phyloP scores from a whole-genome alignment of 2,113 vertebrate genomes.

The Gulo gulo region DNA sequence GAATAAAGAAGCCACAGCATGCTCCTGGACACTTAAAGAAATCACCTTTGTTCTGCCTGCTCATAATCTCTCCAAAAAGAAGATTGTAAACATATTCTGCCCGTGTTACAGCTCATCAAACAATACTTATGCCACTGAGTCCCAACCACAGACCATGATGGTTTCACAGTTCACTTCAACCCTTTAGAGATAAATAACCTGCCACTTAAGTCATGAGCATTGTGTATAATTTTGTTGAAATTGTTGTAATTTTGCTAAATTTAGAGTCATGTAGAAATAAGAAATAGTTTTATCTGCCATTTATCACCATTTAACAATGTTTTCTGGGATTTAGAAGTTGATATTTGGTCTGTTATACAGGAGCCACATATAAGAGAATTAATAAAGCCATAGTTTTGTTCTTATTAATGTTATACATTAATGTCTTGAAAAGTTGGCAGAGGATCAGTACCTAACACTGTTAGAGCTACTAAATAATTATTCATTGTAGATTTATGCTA shows the following conservation, averaged over 20 bases:
- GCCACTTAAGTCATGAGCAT: background rate
- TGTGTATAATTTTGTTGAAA: background rate
- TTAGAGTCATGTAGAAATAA: background rate
- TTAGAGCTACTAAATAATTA: background rate
- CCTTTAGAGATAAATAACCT: background rate
- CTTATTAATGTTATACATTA: background rate
- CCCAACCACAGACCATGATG: background rate
- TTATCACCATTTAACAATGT: background rate
- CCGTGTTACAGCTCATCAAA: background rate
- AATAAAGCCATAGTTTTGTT: background rate
- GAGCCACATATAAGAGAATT: background rate
- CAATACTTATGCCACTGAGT: background rate
- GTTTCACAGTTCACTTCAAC: background rate
- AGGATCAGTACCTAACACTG: background rate
- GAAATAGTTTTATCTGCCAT: background rate
- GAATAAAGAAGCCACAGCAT: background rate
- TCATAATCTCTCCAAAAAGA: background rate
- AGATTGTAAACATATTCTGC: background rate
- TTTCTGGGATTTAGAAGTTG: background rate
- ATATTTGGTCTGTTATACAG: background rate
- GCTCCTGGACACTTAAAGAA: background rate
- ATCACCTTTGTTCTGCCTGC: background rate
- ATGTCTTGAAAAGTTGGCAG: constrained; percentile 27
- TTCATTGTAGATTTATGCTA: background rate
- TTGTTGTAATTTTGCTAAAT: background rate